These are phyloP conservation scores for Rhinoptilus africanus DNA, from an alignment of 2,113 vertebrate genomes.

Conservation along the genomic window DNA sequence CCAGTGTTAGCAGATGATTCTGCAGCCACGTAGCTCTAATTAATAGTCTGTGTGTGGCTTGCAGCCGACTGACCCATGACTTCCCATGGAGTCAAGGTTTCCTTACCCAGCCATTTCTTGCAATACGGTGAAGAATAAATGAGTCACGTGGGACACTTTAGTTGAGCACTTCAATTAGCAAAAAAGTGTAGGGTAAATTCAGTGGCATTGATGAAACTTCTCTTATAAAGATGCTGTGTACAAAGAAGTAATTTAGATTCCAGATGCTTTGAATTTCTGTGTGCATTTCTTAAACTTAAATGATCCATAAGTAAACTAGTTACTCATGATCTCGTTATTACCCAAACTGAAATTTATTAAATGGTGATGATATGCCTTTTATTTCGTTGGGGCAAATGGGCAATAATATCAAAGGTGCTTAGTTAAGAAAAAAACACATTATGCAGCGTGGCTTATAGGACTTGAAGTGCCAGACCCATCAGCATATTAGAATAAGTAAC, in stretches of 20 bases:
- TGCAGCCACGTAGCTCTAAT: not conserved
- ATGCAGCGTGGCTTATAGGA: not conserved
- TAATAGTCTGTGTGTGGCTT: slow-evolving; percentile 39
- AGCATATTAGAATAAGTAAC: not conserved
- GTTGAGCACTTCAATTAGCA: not conserved
- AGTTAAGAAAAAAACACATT: not conserved
- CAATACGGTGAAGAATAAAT: not conserved
- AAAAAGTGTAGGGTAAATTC: slow-evolving; percentile 17
- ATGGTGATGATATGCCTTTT: not conserved
- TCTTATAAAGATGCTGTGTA: not conserved
- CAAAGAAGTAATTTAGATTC: not conserved
- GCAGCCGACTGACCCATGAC: not conserved
- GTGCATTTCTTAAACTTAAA: not conserved
- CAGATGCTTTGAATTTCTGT: slow-evolving; percentile 10
- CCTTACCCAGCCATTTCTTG: not conserved
- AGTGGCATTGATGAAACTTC: not conserved
- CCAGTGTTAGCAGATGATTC: slow-evolving; percentile 3
- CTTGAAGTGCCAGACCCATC: not conserved
- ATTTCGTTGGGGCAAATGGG: not conserved
- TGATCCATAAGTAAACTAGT: not conserved
- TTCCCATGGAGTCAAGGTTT: slow-evolving; percentile 2
- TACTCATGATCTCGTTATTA: not conserved
- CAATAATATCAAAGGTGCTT: not conserved
- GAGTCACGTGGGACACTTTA: not conserved
- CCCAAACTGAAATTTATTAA: not conserved